These are phyloP conservation scores for Bombylius major DNA, from an alignment of 2,888 invertebrate species.

Conservation along the genomic window DNA sequence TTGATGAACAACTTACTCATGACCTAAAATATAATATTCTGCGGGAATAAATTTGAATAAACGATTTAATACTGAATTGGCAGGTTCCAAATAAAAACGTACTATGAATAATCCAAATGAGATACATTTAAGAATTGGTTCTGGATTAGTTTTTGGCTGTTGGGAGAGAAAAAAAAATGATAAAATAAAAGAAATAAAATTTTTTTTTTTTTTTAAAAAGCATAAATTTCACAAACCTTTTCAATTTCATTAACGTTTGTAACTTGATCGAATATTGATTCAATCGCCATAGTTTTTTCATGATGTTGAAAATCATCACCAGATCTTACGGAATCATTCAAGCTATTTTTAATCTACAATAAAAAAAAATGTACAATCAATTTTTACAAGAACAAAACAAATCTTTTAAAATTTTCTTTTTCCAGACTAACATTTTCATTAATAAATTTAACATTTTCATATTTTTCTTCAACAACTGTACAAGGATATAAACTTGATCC, in stretches of 20 bases:
- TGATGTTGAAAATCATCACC: neutral
- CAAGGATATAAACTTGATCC: slow-evolving; percentile 11
- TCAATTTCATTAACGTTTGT: slow-evolving; percentile 10
- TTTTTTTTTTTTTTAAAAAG: neutral
- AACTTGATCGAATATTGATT: slow-evolving; percentile 27
- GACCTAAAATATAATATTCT: slow-evolving; percentile 17
- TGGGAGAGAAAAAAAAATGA: neutral
- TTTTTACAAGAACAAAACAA: no score
- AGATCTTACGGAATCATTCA: neutral
- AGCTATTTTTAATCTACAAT: neutral
- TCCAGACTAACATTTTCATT: slow-evolving; percentile 20
- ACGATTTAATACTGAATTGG: slow-evolving; percentile 20
- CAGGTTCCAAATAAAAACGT: slow-evolving; percentile 19
- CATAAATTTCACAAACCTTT: slow-evolving; percentile 14
- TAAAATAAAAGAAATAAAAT: neutral
- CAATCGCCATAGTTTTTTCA: neutral
- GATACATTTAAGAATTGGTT: slow-evolving; percentile 26
- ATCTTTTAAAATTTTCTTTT: no score
- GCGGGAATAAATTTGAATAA: slow-evolving; percentile 16
- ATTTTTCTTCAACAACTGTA: slow-evolving; percentile 21
- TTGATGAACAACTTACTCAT: slow-evolving; percentile 14
- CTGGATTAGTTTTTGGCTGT: slow-evolving; percentile 20
- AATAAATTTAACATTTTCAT: slow-evolving; percentile 19
- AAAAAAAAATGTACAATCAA: neutral
- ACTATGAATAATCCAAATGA: slow-evolving; percentile 26